phyloP scores from a whole-genome alignment of 2,797 vertebrate species.

The Falco novaeseelandiae region DNA sequence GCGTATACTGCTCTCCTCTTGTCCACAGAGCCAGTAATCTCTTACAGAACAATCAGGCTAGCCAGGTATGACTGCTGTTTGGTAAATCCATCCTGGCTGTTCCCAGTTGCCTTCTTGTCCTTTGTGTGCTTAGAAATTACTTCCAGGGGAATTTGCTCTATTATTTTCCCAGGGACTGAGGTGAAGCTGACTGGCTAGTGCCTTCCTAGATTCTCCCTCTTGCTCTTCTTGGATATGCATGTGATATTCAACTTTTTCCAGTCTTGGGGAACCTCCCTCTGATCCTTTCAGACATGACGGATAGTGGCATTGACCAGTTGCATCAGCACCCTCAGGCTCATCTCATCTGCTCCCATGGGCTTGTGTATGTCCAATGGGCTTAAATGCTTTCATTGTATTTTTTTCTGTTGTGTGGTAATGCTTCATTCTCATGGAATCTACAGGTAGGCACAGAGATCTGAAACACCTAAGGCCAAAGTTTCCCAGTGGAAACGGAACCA shows the following conservation, averaged over 20 bases:
- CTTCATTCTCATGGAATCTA: background rate
- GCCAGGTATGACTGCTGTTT: background rate
- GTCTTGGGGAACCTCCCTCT: background rate
- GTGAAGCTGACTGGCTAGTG: background rate
- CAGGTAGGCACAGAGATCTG: background rate
- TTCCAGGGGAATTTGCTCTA: background rate
- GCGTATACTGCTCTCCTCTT: background rate
- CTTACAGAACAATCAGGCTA: background rate
- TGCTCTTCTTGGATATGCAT: background rate
- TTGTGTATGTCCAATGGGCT: background rate
- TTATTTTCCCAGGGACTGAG: background rate
- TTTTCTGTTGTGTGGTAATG: background rate
- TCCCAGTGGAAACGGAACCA: background rate
- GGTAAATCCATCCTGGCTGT: background rate
- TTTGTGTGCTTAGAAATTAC: background rate
- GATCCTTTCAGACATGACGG: background rate
- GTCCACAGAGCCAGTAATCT: background rate
- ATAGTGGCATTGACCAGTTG: background rate
- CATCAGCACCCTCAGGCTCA: background rate
- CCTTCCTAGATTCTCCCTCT: background rate
- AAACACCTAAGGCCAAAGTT: background rate
- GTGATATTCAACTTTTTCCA: background rate
- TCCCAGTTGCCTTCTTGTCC: background rate
- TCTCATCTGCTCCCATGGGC: background rate
- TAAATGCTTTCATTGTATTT: background rate